Evolutionary conservation across 2,888 invertebrate genomes (phyloP).

Genomic region (Fragum fragum): DNA sequence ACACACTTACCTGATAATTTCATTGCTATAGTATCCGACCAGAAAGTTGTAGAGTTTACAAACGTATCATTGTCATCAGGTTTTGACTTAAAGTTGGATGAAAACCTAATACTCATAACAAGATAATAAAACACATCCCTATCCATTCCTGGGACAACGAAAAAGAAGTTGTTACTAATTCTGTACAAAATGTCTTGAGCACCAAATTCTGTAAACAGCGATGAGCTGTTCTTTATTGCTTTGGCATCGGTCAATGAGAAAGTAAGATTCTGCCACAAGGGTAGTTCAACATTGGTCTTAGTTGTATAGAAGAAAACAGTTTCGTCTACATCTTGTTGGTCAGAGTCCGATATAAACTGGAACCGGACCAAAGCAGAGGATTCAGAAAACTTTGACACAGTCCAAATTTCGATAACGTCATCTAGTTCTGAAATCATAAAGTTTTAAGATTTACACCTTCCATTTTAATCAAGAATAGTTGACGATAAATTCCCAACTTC

Average conservation of each 20-base stretch:
- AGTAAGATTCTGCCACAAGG: constrained; percentile 39
- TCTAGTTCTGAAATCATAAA: constrained; percentile 48
- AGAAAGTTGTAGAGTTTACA: neutral
- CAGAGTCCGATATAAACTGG: constrained; percentile 36
- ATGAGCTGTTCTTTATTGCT: constrained; percentile 23
- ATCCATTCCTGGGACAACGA: constrained; percentile 33
- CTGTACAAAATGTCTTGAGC: constrained; percentile 35
- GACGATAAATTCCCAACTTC: too few species aligned
- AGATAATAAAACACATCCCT: constrained; percentile 37
- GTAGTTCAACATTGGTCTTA: constrained; percentile 8
- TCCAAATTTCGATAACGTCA: constrained; percentile 40
- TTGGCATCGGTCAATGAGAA: constrained; percentile 31
- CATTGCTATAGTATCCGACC: constrained; percentile 24
- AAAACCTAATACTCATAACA: constrained; percentile 34
- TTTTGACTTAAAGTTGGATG: constrained; percentile 20
- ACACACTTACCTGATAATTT: constrained; percentile 22
- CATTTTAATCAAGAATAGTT: too few species aligned
- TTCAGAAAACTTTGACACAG: constrained; percentile 20
- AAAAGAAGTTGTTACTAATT: constrained; percentile 34
- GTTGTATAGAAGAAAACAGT: constrained; percentile 31
- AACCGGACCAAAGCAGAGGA: constrained; percentile 40
- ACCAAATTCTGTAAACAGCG: constrained; percentile 43
- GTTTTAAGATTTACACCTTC: too few species aligned
- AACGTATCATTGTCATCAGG: neutral
- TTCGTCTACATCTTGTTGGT: constrained; percentile 25